Evolutionary conservation across 2,797 vertebrate genomes (phyloP).

Genomic region (Neopelma chrysocephalum): DNA sequence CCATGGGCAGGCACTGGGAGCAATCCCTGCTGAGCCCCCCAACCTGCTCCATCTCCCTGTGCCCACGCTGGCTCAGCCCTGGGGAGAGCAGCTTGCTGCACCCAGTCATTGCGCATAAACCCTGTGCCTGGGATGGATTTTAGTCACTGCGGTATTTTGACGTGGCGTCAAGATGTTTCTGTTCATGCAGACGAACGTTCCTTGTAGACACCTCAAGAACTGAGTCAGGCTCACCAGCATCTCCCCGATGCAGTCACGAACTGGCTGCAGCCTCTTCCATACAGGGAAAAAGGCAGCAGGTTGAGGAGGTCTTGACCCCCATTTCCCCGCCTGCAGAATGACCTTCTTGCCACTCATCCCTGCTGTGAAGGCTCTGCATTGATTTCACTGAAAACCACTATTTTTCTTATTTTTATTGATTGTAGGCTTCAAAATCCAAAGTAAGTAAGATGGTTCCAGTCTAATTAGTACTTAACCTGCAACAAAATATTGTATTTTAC

Average conservation of each 20-base stretch:
- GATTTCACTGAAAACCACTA: neutral
- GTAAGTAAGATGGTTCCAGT: neutral
- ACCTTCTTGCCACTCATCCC: neutral
- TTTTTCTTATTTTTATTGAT: neutral
- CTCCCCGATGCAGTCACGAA: rapidly evolving
- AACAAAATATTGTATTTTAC: slow-evolving; percentile 5
- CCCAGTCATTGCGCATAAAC: neutral
- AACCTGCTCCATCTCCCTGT: neutral
- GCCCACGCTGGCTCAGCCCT: rapidly evolving
- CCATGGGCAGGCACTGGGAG: rapidly evolving
- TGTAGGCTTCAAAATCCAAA: neutral
- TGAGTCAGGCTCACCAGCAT: neutral
- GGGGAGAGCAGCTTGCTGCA: neutral
- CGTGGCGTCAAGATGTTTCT: neutral
- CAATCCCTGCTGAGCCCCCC: neutral
- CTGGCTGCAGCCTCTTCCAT: neutral
- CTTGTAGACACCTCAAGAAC: neutral
- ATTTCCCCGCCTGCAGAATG: neutral
- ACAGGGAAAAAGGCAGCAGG: neutral
- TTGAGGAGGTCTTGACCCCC: neutral
- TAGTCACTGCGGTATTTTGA: neutral
- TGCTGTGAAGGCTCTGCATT: rapidly evolving
- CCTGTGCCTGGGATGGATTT: neutral
- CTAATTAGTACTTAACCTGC: slow-evolving; percentile 46
- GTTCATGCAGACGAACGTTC: rapidly evolving